Evolutionary conservation across 2,113 vertebrate species (phyloP).

Genomic region (Psammodynastes pulverulentus): DNA sequence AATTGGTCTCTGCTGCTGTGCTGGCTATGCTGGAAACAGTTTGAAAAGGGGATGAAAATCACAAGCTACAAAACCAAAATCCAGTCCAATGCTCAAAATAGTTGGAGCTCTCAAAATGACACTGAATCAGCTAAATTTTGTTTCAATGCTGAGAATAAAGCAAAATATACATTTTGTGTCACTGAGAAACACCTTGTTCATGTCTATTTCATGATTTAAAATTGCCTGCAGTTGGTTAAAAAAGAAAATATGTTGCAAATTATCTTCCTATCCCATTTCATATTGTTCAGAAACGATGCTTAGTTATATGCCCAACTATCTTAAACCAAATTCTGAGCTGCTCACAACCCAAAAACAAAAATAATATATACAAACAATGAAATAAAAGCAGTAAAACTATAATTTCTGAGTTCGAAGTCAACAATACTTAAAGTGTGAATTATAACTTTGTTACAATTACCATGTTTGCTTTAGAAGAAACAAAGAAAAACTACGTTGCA

Average conservation of each 20-base stretch:
- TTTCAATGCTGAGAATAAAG: not conserved
- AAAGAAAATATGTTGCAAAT: not conserved
- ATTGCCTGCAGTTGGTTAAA: not conserved
- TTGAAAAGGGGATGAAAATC: not conserved
- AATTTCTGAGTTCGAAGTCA: not conserved
- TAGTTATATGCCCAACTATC: not conserved
- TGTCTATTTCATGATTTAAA: not conserved
- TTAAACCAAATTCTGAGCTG: not conserved
- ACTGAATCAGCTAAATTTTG: not conserved
- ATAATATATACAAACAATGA: not conserved
- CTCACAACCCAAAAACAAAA: not conserved
- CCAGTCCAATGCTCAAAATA: not conserved
- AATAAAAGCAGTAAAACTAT: not conserved
- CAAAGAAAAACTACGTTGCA: not conserved
- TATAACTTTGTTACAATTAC: not conserved
- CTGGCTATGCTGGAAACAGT: not conserved
- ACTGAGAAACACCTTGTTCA: not conserved
- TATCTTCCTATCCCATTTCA: not conserved
- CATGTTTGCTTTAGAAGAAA: not conserved
- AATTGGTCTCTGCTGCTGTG: not conserved
- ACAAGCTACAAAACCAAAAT: not conserved
- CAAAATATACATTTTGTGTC: not conserved
- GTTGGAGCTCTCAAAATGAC: not conserved
- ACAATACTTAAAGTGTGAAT: not conserved
- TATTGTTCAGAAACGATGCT: not conserved